Evolutionary conservation across 35 echinoderm and acorn worm genomes (phyloP).

Genomic region (Heliocidaris tuberculata): DNA sequence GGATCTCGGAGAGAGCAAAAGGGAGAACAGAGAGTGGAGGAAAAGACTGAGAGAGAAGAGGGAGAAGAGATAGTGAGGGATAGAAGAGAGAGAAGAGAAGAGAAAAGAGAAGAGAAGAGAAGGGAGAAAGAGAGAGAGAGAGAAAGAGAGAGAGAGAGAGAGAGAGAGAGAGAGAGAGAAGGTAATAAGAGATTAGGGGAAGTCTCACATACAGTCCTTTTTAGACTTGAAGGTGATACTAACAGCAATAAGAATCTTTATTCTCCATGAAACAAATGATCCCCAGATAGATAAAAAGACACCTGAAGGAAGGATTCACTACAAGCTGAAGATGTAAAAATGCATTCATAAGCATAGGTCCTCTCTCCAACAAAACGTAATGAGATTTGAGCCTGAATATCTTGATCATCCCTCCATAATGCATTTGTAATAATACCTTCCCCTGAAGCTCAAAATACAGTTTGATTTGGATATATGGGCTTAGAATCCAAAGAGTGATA

Average conservation of each 20-base stretch:
- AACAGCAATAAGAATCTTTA: neutral
- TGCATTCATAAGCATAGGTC: neutral
- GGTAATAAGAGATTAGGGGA: neutral
- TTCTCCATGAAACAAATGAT: neutral
- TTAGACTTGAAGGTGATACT: neutral
- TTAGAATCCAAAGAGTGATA: neutral
- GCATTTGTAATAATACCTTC: neutral
- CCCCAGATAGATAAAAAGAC: neutral
- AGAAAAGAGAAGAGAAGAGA: neutral
- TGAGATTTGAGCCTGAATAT: neutral
- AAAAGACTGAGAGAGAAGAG: neutral
- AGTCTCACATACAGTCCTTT: neutral
- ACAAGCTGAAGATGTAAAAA: neutral
- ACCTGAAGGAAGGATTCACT: neutral
- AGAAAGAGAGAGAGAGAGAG: neutral
- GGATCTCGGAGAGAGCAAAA: neutral
- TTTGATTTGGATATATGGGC: neutral
- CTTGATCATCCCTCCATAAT: neutral
- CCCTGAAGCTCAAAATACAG: neutral
- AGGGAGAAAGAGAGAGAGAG: neutral
- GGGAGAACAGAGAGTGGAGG: neutral
- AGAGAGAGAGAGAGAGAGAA: neutral
- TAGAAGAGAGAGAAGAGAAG: neutral
- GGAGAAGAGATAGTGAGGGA: neutral
- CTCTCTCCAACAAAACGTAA: neutral